These are phyloP conservation scores for Cynoglossus semilaevis DNA, from an alignment of 2,113 vertebrate species.

Conservation along the genomic window DNA sequence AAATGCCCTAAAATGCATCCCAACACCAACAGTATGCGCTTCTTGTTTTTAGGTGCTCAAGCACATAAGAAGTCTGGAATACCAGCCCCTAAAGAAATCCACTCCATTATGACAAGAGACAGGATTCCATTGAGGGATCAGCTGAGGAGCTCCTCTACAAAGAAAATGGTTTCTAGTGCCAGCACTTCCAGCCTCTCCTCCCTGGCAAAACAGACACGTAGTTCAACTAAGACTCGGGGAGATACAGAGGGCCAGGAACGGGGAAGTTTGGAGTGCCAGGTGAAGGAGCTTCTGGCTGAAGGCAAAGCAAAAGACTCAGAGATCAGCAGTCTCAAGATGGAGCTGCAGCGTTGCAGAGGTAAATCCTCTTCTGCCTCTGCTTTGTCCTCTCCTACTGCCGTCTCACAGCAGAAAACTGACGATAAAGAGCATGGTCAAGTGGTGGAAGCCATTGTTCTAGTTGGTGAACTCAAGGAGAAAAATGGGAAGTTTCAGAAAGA, in stretches of 20 bases:
- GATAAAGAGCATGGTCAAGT: constrained; percentile 52
- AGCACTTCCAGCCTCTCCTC: constrained; percentile 85
- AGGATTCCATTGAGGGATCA: constrained; percentile 81
- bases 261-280: constrained; percentile 85
- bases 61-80: constrained; percentile 89
- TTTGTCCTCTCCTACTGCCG: constrained; percentile 55
- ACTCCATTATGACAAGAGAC: constrained; percentile 80
- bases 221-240: constrained; percentile 77
- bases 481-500: constrained; percentile 87
- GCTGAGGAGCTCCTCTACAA: constrained; percentile 66
- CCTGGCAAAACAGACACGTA: constrained; percentile 82
- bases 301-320: constrained; percentile 93
- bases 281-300: constrained; percentile 91
- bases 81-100: constrained; percentile 86
- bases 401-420: constrained; percentile 60
- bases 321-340: constrained; percentile 88
- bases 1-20: too few relatives aligned
- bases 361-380: constrained; percentile 64
- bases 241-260: constrained; percentile 82
- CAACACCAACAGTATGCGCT: constrained; percentile 8
- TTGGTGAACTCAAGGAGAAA: constrained; percentile 85
- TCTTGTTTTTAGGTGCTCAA: constrained; percentile 73
- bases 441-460: constrained; percentile 74
- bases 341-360: constrained; percentile 84
- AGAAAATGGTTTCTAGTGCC: constrained; percentile 85